Conservation (phyloP, 2,797 vertebrate genomes). For the Gymnothorax reevesii region DNA sequence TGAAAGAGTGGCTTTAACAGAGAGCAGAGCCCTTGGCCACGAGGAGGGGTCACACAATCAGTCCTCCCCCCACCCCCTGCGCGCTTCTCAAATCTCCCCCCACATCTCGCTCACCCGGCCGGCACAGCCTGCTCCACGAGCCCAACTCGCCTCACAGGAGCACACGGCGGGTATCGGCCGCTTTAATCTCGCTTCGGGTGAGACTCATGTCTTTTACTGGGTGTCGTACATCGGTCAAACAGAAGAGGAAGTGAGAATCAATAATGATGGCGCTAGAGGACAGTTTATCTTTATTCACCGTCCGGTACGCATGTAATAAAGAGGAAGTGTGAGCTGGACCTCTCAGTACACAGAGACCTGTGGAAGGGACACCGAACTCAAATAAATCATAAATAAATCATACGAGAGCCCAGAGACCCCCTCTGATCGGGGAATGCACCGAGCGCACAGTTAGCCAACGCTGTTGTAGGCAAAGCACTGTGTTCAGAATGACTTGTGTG, state of each 20-base stretch:
- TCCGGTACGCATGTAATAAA: conserved; percentile 39
- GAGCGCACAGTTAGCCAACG: too few relatives aligned
- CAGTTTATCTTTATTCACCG: conserved; percentile 15
- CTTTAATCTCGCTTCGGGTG: conserved; percentile 44
- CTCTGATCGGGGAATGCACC: too few relatives aligned
- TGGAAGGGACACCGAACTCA: conserved; percentile 7
- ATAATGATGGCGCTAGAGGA: conserved; percentile 36
- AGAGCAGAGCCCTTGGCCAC: neutral
- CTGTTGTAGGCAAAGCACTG: too few relatives aligned
- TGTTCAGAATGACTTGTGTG: too few relatives aligned
- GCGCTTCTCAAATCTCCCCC: conserved; percentile 31
- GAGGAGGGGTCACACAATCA: conserved; percentile 33
- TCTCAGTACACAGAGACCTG: neutral
- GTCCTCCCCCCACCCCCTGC: conserved; percentile 35
- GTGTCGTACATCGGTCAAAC: conserved; percentile 46
- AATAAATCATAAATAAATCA: conserved; percentile 22
- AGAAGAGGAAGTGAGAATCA: conserved; percentile 38
- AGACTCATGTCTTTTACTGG: conserved; percentile 46
- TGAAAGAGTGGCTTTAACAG: neutral
- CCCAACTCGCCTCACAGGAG: conserved; percentile 49
- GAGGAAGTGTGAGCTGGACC: conserved; percentile 14
- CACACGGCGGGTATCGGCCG: conserved; percentile 37
- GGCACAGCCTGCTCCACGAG: neutral
- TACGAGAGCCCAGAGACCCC: neutral
- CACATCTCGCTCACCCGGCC: conserved; percentile 20